Conservation (phyloP, 2,797 vertebrate species). For the Trachops cirrhosus region DNA sequence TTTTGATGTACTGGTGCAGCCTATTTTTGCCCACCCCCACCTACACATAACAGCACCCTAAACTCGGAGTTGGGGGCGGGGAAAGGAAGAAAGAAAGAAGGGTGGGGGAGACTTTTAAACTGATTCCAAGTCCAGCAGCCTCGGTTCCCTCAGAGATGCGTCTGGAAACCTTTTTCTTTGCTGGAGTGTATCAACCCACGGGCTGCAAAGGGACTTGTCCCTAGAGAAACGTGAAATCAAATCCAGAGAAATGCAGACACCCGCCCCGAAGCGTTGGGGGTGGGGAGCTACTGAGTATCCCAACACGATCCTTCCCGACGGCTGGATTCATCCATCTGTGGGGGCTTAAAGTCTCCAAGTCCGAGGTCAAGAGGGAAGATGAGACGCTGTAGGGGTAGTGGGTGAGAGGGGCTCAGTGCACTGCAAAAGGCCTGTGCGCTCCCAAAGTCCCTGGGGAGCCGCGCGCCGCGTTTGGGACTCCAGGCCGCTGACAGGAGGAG, state of each 20-base stretch:
- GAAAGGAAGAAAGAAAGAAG: neutral
- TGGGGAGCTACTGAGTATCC: neutral
- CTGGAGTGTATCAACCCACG: neutral
- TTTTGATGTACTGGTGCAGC: conserved; percentile 29
- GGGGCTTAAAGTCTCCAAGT: neutral
- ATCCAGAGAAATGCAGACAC: conserved; percentile 22
- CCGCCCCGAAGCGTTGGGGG: neutral
- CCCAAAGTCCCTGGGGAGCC: neutral
- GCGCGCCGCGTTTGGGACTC: neutral
- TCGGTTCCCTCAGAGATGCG: neutral
- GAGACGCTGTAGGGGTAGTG: neutral
- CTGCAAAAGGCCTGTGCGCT: neutral
- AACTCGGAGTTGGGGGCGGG: neutral
- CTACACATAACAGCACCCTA: neutral
- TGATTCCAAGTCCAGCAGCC: neutral
- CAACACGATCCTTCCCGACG: neutral
- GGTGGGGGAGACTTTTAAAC: neutral
- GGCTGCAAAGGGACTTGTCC: neutral
- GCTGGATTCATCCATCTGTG: neutral
- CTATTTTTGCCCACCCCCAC: neutral
- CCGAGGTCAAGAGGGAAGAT: neutral
- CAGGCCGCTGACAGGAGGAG: neutral
- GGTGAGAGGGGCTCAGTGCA: neutral
- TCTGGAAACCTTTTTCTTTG: conserved; percentile 38
- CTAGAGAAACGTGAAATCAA: conserved; percentile 47